Evolutionary conservation across 2,888 invertebrate species (phyloP).

Genomic region (Siphonodentalium dalli): DNA sequence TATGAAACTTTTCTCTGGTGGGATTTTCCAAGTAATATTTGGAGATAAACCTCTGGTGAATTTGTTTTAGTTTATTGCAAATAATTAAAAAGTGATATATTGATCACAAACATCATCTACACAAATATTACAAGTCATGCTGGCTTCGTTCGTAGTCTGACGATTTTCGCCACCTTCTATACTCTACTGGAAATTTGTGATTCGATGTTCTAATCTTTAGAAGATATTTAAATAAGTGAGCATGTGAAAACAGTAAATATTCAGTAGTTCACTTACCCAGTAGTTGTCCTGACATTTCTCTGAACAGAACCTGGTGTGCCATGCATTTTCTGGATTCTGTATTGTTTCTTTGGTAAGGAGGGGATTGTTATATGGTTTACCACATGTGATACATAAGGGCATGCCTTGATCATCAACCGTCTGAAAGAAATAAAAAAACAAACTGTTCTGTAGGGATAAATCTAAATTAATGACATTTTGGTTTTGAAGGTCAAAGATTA

Average conservation of each 20-base stretch:
- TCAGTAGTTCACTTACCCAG: constrained; percentile 46
- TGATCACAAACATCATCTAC: too few species aligned
- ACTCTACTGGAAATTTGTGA: too few species aligned
- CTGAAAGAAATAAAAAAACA: constrained; percentile 28
- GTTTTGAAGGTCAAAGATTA: too few species aligned
- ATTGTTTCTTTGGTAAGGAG: constrained; percentile 40
- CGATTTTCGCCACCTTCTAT: too few species aligned
- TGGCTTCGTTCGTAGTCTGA: too few species aligned
- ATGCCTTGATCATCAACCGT: constrained; percentile 45
- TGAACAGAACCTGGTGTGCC: constrained; percentile 58
- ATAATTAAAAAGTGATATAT: too few species aligned
- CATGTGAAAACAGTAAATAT: background rate
- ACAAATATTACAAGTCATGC: too few species aligned
- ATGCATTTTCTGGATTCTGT: constrained; percentile 42
- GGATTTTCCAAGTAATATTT: too few species aligned
- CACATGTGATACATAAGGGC: constrained; percentile 58
- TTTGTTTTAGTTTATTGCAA: too few species aligned
- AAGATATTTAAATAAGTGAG: background rate
- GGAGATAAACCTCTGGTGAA: too few species aligned
- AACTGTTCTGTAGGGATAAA: too few species aligned
- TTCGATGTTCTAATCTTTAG: background rate
- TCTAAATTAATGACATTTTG: background rate
- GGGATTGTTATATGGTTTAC: constrained; percentile 40
- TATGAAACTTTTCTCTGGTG: too few species aligned
- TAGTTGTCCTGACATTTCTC: constrained; percentile 48